phyloP scores from a whole-genome alignment of 2,888 invertebrate genomes.

The Yponomeuta malinellus region DNA sequence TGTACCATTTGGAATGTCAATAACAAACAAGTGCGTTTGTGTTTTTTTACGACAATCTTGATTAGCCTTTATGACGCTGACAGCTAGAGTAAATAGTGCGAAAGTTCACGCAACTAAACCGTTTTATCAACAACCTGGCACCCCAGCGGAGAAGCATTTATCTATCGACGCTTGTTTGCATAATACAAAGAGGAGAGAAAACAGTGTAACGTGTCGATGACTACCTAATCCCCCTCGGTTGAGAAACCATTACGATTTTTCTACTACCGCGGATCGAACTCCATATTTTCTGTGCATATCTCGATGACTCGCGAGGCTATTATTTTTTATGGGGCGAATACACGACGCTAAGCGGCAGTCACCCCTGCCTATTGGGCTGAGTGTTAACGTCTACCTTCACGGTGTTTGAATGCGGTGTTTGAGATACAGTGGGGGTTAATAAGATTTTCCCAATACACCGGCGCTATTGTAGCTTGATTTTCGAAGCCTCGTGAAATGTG shows the following conservation, averaged over 20 bases:
- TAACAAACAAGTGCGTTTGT: neutral
- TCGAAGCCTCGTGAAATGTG: neutral
- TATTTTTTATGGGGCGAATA: constrained; percentile 73
- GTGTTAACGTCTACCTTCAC: constrained; percentile 40
- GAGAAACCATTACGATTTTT: constrained; percentile 72
- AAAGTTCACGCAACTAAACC: neutral
- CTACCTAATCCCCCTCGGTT: constrained; percentile 72
- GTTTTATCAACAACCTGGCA: neutral
- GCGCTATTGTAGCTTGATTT: neutral
- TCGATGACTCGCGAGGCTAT: constrained; percentile 73
- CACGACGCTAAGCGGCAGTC: constrained; percentile 61
- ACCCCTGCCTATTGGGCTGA: constrained; percentile 50
- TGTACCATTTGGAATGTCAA: neutral
- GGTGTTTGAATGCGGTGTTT: neutral
- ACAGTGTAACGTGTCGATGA: constrained; percentile 63
- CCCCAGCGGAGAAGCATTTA: neutral
- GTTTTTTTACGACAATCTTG: neutral
- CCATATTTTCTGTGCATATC: constrained; percentile 74
- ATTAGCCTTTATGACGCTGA: neutral
- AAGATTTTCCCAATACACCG: neutral
- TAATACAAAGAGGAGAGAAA: constrained; percentile 1
- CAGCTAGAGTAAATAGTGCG: neutral
- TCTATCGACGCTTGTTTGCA: neutral
- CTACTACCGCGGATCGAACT: constrained; percentile 62
- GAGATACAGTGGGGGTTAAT: neutral